phyloP scores from a whole-genome alignment of 2,888 invertebrate species.

The Octodonta nipae region DNA sequence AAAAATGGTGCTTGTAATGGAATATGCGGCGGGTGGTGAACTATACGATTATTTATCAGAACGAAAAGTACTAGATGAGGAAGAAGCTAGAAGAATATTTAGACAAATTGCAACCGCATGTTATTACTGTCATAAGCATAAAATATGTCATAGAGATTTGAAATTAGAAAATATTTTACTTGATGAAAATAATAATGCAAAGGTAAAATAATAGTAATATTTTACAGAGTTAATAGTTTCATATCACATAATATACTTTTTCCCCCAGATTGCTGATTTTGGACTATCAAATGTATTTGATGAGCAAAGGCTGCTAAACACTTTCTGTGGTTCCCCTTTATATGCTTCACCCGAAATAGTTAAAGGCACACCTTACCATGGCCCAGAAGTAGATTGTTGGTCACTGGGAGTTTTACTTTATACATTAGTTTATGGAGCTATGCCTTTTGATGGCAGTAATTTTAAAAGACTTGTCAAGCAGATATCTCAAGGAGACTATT shows the following conservation, averaged over 20 bases:
- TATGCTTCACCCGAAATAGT: conserved; percentile 97
- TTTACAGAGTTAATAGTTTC: not conserved
- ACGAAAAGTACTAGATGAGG: conserved; percentile 77
- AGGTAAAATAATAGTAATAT: conserved; percentile 49
- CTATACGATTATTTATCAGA: conserved; percentile 92
- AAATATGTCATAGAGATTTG: conserved; percentile 91
- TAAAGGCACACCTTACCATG: conserved; percentile 89
- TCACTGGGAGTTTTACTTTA: conserved; percentile 93
- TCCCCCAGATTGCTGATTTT: conserved; percentile 84
- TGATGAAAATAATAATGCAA: conserved; percentile 87
- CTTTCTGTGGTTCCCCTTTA: conserved; percentile 91
- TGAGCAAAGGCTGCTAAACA: conserved; percentile 69
- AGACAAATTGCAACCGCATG: conserved; percentile 92
- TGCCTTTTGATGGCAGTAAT: conserved; percentile 98
- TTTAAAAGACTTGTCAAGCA: conserved; percentile 92
- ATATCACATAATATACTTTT: too few relatives aligned
- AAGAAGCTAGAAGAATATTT: conserved; percentile 87
- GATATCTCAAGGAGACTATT: conserved; percentile 94
- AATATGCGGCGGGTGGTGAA: conserved; percentile 96
- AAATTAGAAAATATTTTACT: conserved; percentile 90
- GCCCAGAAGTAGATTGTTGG: conserved; percentile 92
- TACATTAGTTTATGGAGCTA: conserved; percentile 95
- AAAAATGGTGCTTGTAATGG: conserved; percentile 98
- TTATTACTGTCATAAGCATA: conserved; percentile 96
- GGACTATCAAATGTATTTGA: conserved; percentile 95